Base-by-base conservation (phyloP, 53 echinoderm and acorn worm genomes). In the Henricia sp. region DNA sequence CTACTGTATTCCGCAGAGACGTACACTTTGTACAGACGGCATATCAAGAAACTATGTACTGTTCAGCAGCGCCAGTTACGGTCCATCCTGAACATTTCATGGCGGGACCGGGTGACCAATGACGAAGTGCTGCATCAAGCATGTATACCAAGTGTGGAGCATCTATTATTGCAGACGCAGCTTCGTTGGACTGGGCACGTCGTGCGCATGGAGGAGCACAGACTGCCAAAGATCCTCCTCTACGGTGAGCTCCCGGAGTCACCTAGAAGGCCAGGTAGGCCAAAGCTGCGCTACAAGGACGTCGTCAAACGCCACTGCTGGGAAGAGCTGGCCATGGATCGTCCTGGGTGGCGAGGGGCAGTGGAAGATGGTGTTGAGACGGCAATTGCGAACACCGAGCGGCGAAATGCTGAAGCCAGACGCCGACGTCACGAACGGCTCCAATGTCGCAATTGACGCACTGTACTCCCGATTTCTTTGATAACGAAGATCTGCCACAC, bases 81-180 rank as follows among this genome's bases (percentile, higher is more conserved):
- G 70, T 54, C 25, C 32, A 77, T 77, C 60, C 85, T 77, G 1
- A 56, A 56, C 56, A 56, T 56, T 8, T 56, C 25, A n/a, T 74
- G 68, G 75, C 59, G 77, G 44, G 85, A 85, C 64, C 63, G 77
- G 41, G 84, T 84, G 4, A 42, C 74, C 21, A 83, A 89, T 44
- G 85, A 85, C 24, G 90, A 75, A 53, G 90, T 85, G 70, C 57
- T 89, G 77, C 33, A 77, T 24, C 53, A 62, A 73, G 85, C 72
- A 2, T 37, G 46, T 6, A 52, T 65, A 46, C 41, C 27, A 30
- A 87, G 68, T 37, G 42, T 39, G 14, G 87, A 77, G 52, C 35
- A 52, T 16, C 25, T 53, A 19, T 19, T 52, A 10, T 10, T 19
- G 53, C 11, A 37, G 6, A 19, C 10, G n/a, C 32, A 36, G 39